phyloP scores from a whole-genome alignment of 92 coral and sea anemone species.

The Parazoanthus atlanticus region DNA sequence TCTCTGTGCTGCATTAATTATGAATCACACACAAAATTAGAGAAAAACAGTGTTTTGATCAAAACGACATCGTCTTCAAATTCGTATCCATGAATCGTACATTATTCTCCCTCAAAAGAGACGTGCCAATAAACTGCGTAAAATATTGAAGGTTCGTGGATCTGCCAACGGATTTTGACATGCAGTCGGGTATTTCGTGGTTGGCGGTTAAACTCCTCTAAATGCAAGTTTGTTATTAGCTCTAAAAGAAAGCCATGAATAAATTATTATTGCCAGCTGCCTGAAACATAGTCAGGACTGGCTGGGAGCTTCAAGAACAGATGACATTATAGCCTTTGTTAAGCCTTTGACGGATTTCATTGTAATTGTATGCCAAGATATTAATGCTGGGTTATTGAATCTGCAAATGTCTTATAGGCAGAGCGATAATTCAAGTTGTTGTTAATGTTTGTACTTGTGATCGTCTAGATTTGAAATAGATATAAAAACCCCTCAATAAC shows the following conservation, averaged over 20 bases:
- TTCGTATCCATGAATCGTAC: background rate
- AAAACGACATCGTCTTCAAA: background rate
- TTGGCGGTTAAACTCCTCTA: background rate
- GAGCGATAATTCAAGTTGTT: no score
- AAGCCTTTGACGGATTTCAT: background rate
- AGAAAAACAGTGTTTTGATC: background rate
- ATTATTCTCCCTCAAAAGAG: background rate
- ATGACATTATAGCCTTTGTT: background rate
- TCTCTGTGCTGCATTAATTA: constrained; percentile 13
- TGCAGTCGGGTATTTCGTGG: background rate
- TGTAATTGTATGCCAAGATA: background rate
- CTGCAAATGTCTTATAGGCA: no score
- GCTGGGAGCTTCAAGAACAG: background rate
- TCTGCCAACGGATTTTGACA: background rate
- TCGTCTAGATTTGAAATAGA: background rate
- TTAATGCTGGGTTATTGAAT: background rate
- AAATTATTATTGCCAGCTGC: constrained; percentile 8
- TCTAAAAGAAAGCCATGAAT: background rate
- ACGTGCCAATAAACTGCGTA: background rate
- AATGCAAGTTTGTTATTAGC: constrained; percentile 3
- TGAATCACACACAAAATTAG: background rate
- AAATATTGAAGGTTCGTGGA: background rate
- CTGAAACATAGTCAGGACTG: background rate
- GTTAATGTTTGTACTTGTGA: background rate
- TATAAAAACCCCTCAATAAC: background rate